A percentile compares a stretch with the other conserved stretches of the same genome.
These are phyloP conservation scores for Rotaria socialis DNA, from an alignment of 2,888 invertebrate genomes.

Conservation along the genomic window DNA sequence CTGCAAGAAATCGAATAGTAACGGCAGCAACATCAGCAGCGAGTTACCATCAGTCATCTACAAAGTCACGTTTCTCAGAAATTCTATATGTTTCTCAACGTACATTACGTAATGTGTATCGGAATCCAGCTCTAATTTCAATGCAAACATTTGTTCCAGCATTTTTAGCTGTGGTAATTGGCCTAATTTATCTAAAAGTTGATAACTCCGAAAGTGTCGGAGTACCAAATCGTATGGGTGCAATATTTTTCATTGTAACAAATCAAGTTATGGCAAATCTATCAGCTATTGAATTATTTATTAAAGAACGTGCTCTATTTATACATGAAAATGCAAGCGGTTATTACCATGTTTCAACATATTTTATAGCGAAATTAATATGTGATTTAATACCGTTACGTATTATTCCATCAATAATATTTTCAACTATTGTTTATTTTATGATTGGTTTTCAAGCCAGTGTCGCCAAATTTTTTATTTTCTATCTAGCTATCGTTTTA, in stretches of 20 bases:
- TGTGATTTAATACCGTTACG: conserved; percentile 58
- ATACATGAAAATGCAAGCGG: conserved; percentile 59
- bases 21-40: not conserved
- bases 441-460: conserved; percentile 54
- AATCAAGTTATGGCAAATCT: conserved; percentile 59
- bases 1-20: not conserved
- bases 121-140: not conserved
- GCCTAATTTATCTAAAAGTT: not conserved
- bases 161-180: not conserved
- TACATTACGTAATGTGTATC: not conserved
- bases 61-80: not conserved
- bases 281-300: conserved; percentile 58
- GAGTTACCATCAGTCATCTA: not conserved
- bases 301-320: conserved; percentile 58
- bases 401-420: conserved; percentile 53
- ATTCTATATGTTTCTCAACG: conserved; percentile 1
- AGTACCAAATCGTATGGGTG: conserved; percentile 49
- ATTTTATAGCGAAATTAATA: conserved; percentile 56
- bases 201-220: not conserved
- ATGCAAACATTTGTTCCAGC: not conserved
- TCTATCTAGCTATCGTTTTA: conserved; percentile 52
- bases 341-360: conserved; percentile 57
- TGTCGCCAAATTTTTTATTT: conserved; percentile 54
- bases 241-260: conserved; percentile 59
- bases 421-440: conserved; percentile 54